These are phyloP conservation scores for Oryzias javanicus DNA, from an alignment of 2,113 vertebrate species.

Conservation along the genomic window DNA sequence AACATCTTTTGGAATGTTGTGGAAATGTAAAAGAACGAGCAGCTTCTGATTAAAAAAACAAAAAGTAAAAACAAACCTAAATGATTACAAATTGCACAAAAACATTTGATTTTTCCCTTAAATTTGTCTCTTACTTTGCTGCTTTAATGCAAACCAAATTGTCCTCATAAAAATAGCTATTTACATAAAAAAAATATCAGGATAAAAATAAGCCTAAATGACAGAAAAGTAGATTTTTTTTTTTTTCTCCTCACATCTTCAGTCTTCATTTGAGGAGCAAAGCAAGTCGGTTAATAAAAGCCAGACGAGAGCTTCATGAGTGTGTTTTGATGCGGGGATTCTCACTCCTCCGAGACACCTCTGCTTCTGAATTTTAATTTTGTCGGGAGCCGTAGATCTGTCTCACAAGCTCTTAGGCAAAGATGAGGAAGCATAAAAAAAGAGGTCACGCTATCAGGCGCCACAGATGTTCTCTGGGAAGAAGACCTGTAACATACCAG, in stretches of 20 bases:
- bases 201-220: neutral
- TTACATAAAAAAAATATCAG: too few relatives aligned
- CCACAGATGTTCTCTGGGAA: conserved; percentile 21
- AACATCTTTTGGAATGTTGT: neutral
- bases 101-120: too few relatives aligned
- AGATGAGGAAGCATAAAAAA: conserved; percentile 23
- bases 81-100: too few relatives aligned
- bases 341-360: conserved; percentile 14
- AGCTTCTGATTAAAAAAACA: too few relatives aligned
- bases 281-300: conserved; percentile 19
- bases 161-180: too few relatives aligned
- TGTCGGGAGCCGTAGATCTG: conserved; percentile 17
- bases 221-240: neutral
- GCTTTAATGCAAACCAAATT: too few relatives aligned
- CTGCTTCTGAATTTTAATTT: conserved; percentile 25
- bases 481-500: neutral
- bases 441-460: conserved; percentile 31
- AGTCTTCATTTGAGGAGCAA: neutral
- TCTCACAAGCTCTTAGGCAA: conserved; percentile 19
- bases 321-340: conserved; percentile 12
- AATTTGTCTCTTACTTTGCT: too few relatives aligned
- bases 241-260: conserved; percentile 16
- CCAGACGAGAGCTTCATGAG: conserved; percentile 2
- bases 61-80: too few relatives aligned
- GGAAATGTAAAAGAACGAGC: too few relatives aligned